These are phyloP conservation scores for Psammodynastes pulverulentus DNA, from an alignment of 2,113 vertebrate species.

Conservation along the genomic window DNA sequence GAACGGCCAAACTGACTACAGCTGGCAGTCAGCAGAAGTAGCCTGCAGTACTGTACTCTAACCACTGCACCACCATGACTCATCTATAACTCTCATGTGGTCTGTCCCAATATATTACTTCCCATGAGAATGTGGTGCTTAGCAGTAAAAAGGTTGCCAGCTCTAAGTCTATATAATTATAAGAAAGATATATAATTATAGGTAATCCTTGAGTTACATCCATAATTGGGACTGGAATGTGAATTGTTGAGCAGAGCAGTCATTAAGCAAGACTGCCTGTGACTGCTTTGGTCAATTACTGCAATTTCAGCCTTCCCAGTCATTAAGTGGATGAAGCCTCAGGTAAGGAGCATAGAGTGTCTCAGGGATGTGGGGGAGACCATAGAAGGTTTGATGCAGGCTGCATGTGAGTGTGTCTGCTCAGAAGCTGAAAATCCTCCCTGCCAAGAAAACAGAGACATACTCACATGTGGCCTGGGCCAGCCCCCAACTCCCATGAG, in stretches of 20 bases:
- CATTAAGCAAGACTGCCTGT: not conserved
- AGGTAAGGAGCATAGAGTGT: not conserved
- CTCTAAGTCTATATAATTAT: not conserved
- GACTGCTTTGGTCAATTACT: not conserved
- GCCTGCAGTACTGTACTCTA: no score
- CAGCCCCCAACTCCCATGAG: not conserved
- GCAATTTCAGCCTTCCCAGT: not conserved
- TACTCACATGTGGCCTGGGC: not conserved
- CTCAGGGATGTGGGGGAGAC: not conserved
- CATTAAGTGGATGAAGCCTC: not conserved
- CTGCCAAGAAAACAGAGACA: not conserved
- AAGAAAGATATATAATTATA: not conserved
- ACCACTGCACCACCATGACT: no score
- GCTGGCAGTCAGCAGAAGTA: no score
- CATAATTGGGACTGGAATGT: not conserved
- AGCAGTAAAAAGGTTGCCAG: not conserved
- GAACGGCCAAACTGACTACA: no score
- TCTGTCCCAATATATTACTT: not conserved
- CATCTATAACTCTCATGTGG: not conserved
- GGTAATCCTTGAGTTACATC: not conserved
- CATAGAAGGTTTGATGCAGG: not conserved
- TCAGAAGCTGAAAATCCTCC: not conserved
- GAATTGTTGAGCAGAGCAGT: not conserved
- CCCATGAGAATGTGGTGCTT: not conserved
- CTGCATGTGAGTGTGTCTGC: not conserved